phyloP scores from a whole-genome alignment of 2,888 invertebrate species.

The Cyrtodaria siliqua region DNA sequence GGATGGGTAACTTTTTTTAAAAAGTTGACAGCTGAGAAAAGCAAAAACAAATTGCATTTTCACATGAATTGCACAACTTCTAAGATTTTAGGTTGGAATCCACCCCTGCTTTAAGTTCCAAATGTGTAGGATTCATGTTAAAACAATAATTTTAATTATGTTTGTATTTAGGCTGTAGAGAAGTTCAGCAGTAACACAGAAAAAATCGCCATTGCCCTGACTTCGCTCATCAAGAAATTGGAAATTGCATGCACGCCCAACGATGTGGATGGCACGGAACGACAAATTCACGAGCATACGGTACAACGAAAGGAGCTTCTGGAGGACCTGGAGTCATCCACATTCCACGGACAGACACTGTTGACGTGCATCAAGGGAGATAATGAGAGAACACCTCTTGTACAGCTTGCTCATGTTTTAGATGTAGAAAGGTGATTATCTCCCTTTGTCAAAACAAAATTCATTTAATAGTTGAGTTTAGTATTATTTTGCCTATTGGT shows the following conservation, averaged over 20 bases:
- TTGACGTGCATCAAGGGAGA: constrained; percentile 88
- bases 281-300: constrained; percentile 91
- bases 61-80: no score
- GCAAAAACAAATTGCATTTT: no score
- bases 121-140: no score
- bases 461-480: no score
- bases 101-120: no score
- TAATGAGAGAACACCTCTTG: constrained; percentile 71
- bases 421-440: constrained; percentile 93
- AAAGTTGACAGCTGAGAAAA: no score
- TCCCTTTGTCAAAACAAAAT: no score
- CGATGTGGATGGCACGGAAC: constrained; percentile 95
- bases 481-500: no score
- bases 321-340: constrained; percentile 94
- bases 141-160: no score
- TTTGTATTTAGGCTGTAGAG: constrained; percentile 91
- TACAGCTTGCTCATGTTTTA: constrained; percentile 91
- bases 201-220: constrained; percentile 94
- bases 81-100: no score
- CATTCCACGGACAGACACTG: constrained; percentile 95
- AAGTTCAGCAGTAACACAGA: constrained; percentile 97
- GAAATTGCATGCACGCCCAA: constrained; percentile 97
- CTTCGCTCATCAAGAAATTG: constrained; percentile 94
- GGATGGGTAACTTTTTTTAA: no score
- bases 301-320: constrained; percentile 85